phyloP scores from a whole-genome alignment of 2,888 invertebrate species.

The Byasa hedistus region DNA sequence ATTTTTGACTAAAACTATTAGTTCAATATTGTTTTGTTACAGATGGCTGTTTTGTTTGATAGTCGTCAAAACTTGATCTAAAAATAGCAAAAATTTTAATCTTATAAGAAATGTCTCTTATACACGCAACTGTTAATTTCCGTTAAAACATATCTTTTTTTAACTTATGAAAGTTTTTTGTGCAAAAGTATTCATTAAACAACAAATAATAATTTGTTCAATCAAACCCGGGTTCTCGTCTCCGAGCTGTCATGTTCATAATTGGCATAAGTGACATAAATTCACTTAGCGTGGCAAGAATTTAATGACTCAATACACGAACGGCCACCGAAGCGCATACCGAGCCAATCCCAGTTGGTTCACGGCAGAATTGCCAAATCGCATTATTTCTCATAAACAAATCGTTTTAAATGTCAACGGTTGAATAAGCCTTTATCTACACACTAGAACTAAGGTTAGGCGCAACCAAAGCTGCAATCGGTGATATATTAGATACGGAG shows the following conservation, averaged over 20 bases:
- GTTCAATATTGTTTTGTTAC: no score
- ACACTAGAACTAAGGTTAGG: constrained; percentile 9
- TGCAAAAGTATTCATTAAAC: neutral
- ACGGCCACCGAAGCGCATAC: constrained; percentile 31
- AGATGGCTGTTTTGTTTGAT: no score
- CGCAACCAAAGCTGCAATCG: constrained; percentile 2
- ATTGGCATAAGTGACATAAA: constrained; percentile 29
- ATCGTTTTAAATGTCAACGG: constrained; percentile 39
- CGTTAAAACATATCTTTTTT: neutral
- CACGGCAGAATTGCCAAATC: constrained; percentile 38
- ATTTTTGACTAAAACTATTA: no score
- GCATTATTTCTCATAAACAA: constrained; percentile 41
- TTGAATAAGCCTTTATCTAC: constrained; percentile 26
- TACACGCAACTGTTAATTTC: neutral
- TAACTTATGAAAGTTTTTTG: no score
- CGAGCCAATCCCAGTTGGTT: constrained; percentile 38
- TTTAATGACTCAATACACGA: constrained; percentile 26
- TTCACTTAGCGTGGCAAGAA: constrained; percentile 16
- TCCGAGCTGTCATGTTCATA: constrained; percentile 14
- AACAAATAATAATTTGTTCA: neutral
- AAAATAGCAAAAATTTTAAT: no score
- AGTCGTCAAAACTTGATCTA: no score
- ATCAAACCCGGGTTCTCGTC: neutral
- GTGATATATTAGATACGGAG: neutral
- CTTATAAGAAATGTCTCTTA: neutral